Evolutionary conservation across 2,797 vertebrate species (phyloP).

Genomic region (Sebastiscus tertius): DNA sequence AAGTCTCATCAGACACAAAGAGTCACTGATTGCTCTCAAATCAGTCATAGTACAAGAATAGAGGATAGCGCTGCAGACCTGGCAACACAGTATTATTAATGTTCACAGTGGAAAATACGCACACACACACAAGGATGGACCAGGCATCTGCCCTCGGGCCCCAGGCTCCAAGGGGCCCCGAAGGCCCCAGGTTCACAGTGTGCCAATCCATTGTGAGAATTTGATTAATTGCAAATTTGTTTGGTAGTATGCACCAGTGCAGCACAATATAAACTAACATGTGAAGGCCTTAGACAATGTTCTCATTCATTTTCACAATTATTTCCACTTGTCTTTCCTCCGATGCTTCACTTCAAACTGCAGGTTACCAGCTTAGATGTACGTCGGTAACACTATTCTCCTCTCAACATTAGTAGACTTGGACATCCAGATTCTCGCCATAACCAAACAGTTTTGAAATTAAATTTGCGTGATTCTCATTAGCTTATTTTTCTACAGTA

Average conservation of each 20-base stretch:
- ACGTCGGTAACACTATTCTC: background rate
- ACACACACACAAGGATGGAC: too few relatives aligned
- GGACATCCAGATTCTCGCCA: background rate
- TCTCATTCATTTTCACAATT: constrained; percentile 11
- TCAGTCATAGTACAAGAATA: background rate
- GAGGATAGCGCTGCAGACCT: background rate
- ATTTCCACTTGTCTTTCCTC: constrained; percentile 2
- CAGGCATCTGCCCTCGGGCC: too few relatives aligned
- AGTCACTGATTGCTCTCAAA: background rate
- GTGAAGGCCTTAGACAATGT: background rate
- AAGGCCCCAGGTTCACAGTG: background rate
- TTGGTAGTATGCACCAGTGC: background rate
- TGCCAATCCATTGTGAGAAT: background rate
- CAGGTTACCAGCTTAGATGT: background rate
- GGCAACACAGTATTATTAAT: background rate
- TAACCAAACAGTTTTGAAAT: background rate
- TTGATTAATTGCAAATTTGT: background rate
- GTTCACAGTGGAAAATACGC: background rate
- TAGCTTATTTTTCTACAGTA: too few relatives aligned
- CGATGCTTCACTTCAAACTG: background rate
- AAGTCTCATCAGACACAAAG: background rate
- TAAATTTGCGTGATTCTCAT: background rate
- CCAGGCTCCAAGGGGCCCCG: background rate
- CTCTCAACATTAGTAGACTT: background rate
- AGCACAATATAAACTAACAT: background rate